Evolutionary conservation across 2,113 vertebrate species (phyloP).

Genomic region (Gallinago paraguaiae): DNA sequence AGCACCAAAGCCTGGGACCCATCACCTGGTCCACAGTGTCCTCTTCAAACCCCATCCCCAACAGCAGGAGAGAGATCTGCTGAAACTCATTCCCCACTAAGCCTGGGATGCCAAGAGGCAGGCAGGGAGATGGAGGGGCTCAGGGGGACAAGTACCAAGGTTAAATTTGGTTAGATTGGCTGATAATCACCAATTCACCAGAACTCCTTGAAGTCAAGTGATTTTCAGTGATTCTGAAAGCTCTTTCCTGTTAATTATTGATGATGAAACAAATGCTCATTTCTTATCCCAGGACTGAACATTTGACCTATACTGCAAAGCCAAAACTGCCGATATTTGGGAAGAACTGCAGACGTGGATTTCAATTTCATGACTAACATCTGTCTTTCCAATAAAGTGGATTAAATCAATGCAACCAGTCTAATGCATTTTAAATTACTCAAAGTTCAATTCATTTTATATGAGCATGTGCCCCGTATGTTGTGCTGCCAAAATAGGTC

Average conservation of each 20-base stretch:
- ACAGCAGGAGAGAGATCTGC: not conserved
- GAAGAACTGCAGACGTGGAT: not conserved
- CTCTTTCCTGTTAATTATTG: not conserved
- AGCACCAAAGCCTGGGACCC: not conserved
- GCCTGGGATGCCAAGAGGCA: not conserved
- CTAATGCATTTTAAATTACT: not conserved
- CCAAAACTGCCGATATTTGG: not conserved
- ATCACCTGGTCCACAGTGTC: not conserved
- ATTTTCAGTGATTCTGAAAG: not conserved
- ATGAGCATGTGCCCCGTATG: not conserved
- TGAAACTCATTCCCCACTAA: not conserved
- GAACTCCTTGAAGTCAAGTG: not conserved
- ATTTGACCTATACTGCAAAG: not conserved
- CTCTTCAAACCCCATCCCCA: not conserved
- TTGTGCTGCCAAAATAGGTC: not conserved
- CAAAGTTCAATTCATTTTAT: not conserved
- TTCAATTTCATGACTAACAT: not conserved
- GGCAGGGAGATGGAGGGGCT: not conserved
- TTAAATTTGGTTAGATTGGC: not conserved
- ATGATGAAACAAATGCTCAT: not conserved
- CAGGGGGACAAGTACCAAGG: not conserved
- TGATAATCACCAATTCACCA: not conserved
- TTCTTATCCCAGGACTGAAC: not conserved
- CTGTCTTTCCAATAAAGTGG: not conserved
- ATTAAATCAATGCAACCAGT: not conserved